Evolutionary conservation across 2,113 vertebrate species (phyloP).

Genomic region (Vombatus ursinus): DNA sequence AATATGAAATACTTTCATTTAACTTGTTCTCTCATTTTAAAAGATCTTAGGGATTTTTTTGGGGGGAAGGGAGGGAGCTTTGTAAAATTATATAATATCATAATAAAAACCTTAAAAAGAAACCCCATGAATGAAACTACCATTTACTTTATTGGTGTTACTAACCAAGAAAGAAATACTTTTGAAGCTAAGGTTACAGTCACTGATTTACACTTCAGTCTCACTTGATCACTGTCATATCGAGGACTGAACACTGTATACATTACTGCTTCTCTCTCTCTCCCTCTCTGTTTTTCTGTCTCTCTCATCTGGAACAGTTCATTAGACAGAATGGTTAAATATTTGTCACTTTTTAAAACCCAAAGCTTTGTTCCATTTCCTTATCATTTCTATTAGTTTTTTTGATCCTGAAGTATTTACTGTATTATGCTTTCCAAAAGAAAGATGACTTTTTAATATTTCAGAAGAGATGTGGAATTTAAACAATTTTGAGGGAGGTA

Average conservation of each 20-base stretch:
- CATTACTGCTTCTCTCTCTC: neutral
- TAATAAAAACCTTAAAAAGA: constrained; percentile 50
- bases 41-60: neutral
- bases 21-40: constrained; percentile 43
- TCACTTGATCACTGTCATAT: constrained; percentile 70
- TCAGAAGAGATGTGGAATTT: constrained; percentile 41
- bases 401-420: constrained; percentile 24
- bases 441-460: constrained; percentile 43
- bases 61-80: neutral
- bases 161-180: constrained; percentile 42
- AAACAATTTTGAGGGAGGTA: constrained; percentile 20
- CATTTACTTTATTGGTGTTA: constrained; percentile 53
- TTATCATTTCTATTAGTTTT: constrained; percentile 49
- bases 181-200: constrained; percentile 72
- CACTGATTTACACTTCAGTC: constrained; percentile 80
- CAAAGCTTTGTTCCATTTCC: constrained; percentile 47
- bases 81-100: neutral
- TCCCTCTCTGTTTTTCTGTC: neutral
- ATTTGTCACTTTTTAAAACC: constrained; percentile 67
- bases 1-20: constrained; percentile 67
- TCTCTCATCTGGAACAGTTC: constrained; percentile 50
- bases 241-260: constrained; percentile 55
- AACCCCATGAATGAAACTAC: constrained; percentile 42
- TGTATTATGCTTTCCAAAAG: constrained; percentile 36
- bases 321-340: constrained; percentile 48